Conservation (phyloP, 2,888 invertebrate genomes). For the Drosophila rellima region DNA sequence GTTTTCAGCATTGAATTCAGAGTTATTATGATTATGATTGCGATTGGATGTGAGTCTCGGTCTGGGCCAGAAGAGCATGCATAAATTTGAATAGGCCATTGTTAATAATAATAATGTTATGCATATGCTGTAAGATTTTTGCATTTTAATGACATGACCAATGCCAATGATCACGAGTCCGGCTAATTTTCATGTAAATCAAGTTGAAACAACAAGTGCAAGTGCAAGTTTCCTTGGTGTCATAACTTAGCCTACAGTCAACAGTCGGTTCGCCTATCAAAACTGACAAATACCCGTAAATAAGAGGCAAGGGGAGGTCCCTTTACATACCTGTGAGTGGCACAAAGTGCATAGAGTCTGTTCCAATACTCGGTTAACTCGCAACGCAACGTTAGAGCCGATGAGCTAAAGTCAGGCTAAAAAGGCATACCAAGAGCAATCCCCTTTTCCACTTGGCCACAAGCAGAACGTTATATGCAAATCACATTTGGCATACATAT, state of each 20-base stretch:
- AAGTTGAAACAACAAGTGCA: constrained; percentile 19
- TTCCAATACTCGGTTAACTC: constrained; percentile 36
- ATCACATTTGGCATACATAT: constrained; percentile 80
- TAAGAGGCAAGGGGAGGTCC: background rate
- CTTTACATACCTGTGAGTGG: constrained; percentile 51
- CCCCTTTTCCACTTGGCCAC: background rate
- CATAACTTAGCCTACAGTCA: constrained; percentile 41
- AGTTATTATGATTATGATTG: constrained; percentile 23
- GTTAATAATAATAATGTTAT: constrained; percentile 51
- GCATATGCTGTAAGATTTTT: constrained; percentile 72
- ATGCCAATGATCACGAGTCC: constrained; percentile 26
- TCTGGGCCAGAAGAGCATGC: constrained; percentile 27
- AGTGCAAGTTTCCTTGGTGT: constrained; percentile 32
- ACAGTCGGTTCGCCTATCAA: constrained; percentile 38
- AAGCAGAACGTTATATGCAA: constrained; percentile 73
- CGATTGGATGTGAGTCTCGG: constrained; percentile 11
- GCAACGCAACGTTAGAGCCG: constrained; percentile 45
- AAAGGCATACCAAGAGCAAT: constrained; percentile 67
- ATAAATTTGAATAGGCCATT: constrained; percentile 49
- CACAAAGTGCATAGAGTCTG: constrained; percentile 47
- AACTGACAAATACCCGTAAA: constrained; percentile 55
- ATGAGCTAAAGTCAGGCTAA: constrained; percentile 36
- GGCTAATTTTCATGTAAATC: constrained; percentile 73
- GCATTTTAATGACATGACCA: constrained; percentile 68
- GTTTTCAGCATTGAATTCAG: constrained; percentile 30